phyloP scores from a whole-genome alignment of 2,113 vertebrate genomes.

The Galeopterus variegatus region DNA sequence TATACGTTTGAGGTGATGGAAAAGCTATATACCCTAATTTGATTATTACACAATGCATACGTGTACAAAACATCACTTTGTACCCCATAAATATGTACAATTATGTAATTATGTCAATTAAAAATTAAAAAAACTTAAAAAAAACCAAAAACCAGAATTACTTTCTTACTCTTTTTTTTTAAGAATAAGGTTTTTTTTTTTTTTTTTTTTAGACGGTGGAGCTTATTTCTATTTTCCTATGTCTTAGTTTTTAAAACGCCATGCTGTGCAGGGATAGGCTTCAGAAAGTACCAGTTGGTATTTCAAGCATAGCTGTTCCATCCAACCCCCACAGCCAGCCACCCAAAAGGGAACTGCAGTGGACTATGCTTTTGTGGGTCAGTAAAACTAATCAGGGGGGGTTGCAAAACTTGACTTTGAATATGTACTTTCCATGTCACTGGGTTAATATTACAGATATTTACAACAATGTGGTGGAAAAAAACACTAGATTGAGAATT shows the following conservation, averaged over 20 bases:
- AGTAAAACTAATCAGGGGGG: not conserved
- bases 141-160: too few relatives aligned
- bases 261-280: not conserved
- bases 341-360: not conserved
- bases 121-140: too few relatives aligned
- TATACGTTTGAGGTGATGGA: too few relatives aligned
- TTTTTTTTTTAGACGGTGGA: not conserved
- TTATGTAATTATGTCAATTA: too few relatives aligned
- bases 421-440: not conserved
- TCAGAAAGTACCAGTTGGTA: not conserved
- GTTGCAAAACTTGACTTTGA: not conserved
- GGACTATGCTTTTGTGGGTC: not conserved
- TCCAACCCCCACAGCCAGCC: not conserved
- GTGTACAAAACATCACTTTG: too few relatives aligned
- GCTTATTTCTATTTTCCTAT: slow-evolving; percentile 19
- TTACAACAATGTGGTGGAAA: not conserved
- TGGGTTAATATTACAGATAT: not conserved
- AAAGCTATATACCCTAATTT: too few relatives aligned
- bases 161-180: not conserved
- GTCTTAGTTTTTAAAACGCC: not conserved
- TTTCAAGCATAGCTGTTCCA: slow-evolving; percentile 20
- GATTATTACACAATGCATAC: too few relatives aligned
- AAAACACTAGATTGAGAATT: not conserved
- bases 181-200: not conserved
- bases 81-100: too few relatives aligned